Percentiles rank a stretch among this genome's conserved stretches.
phyloP scores from a whole-genome alignment of 2,888 invertebrate genomes.

The Physocephala rufipes region DNA sequence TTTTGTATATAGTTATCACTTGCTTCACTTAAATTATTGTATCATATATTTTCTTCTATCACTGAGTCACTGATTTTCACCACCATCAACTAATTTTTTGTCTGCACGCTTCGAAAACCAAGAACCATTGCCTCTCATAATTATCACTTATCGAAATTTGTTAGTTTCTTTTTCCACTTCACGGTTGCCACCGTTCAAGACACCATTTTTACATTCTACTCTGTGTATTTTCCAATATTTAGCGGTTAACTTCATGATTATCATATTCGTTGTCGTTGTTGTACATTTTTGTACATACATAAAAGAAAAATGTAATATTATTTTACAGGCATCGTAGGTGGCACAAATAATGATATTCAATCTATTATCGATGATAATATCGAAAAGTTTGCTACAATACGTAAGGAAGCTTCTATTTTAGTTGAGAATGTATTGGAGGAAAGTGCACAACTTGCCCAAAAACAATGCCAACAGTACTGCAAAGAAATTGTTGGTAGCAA shows the following conservation, averaged over 20 bases:
- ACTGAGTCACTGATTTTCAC: neutral
- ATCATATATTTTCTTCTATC: neutral
- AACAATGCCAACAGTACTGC: constrained; percentile 49
- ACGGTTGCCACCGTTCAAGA: neutral
- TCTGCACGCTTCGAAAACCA: too few species aligned
- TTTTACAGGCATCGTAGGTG: constrained; percentile 46
- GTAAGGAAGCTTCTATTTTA: constrained; percentile 62
- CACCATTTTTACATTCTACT: neutral
- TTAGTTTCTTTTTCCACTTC: neutral
- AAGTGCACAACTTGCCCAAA: constrained; percentile 60
- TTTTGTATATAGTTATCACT: neutral
- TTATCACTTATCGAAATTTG: neutral
- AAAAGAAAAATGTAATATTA: constrained; percentile 48
- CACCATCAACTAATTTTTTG: neutral
- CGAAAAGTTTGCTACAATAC: constrained; percentile 53
- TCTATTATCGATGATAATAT: constrained; percentile 46
- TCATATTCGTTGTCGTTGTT: neutral
- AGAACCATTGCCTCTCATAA: too few species aligned
- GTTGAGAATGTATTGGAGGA: constrained; percentile 64
- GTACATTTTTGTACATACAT: constrained; percentile 19
- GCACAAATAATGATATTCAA: constrained; percentile 36
- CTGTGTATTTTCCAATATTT: neutral
- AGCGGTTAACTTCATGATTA: neutral
- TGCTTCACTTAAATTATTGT: constrained; percentile 5
- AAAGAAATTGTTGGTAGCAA: constrained; percentile 30